These are phyloP conservation scores for Fragum fragum DNA, from an alignment of 2,888 invertebrate species.

Conservation along the genomic window DNA sequence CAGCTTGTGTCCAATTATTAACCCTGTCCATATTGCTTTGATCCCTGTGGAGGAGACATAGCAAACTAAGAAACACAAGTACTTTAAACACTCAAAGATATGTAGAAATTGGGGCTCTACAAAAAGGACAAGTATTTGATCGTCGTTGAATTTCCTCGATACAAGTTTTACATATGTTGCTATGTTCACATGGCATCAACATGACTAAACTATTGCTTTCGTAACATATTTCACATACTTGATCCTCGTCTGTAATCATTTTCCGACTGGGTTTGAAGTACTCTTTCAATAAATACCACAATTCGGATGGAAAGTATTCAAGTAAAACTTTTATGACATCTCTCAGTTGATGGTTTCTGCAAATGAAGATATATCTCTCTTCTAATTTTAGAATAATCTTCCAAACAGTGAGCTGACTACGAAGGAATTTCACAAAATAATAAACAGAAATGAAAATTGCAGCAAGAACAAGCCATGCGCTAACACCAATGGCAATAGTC, in stretches of 20 bases:
- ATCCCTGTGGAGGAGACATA: too few species aligned
- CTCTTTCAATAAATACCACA: background rate
- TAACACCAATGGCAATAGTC: constrained; percentile 3
- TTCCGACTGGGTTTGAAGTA: background rate
- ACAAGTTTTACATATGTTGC: constrained; percentile 6
- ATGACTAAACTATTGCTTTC: background rate
- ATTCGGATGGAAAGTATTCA: constrained; percentile 9
- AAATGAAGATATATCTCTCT: background rate
- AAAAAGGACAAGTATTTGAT: constrained; percentile 20
- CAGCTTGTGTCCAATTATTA: too few species aligned
- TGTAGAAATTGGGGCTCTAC: background rate
- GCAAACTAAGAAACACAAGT: too few species aligned
- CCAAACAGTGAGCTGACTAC: background rate
- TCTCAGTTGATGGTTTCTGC: background rate
- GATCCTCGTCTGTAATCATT: background rate
- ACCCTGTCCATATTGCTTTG: too few species aligned
- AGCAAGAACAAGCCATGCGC: constrained; percentile 13
- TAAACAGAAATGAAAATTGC: background rate
- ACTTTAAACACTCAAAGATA: too few species aligned
- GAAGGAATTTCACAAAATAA: background rate
- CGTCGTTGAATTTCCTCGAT: constrained; percentile 1
- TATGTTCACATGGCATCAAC: constrained; percentile 18
- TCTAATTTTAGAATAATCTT: background rate
- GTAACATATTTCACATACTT: constrained; percentile 18
- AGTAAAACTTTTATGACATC: background rate